Base-by-base conservation (phyloP, 2,888 invertebrate species). In the Tupiocoris notatus region DNA sequence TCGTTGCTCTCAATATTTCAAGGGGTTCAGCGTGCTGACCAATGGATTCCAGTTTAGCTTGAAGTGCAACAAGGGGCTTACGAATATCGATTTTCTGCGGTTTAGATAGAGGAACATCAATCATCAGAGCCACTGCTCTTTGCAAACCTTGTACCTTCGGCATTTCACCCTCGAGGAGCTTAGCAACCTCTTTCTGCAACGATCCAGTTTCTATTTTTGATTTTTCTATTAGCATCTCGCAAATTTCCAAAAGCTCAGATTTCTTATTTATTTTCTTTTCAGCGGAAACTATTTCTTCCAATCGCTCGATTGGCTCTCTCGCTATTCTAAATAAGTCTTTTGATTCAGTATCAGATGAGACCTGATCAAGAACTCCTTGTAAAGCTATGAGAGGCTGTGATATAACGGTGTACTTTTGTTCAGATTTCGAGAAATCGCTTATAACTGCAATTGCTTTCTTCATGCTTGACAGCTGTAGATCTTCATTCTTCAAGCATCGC, bases 221-320 rank as follows among this genome's bases (percentile, higher is more conserved):
- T 1, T 77, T 74, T 57, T 77, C 66, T 18, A 77, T 63, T 3
- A 79, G 68, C 64, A 77, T 23, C 22, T 79, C 59, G 22, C 79
- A 77, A 9, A 85, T 82, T 76, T 83, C 83, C 16, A 82, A 81
- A 6, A 85, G 80, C 2, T 67, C 20, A 2, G 78, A 73, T 0
- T 25, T 18, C 24, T 54, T 66, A 18, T 64, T 68, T 1, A 39
- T 63, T 54, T 61, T 39, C 63, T 77, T 63, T n/a, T 77, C n/a
- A 21, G 24, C 25, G 59, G 61, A 63, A n/a, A 78, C 70, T 1
- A 70, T 71, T 21, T 57, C 22, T 57, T 77, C 77, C 73, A 75
- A 18, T 9, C 24, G 16, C 17, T 39, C 22, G 1, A 63, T 56
- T 16, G 58, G 58, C n/a, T 74, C 64, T 16, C n/a, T 21, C 6